These are phyloP conservation scores for Monodelphis domestica DNA, from an alignment of 2,797 vertebrate genomes.

Conservation along the genomic window DNA sequence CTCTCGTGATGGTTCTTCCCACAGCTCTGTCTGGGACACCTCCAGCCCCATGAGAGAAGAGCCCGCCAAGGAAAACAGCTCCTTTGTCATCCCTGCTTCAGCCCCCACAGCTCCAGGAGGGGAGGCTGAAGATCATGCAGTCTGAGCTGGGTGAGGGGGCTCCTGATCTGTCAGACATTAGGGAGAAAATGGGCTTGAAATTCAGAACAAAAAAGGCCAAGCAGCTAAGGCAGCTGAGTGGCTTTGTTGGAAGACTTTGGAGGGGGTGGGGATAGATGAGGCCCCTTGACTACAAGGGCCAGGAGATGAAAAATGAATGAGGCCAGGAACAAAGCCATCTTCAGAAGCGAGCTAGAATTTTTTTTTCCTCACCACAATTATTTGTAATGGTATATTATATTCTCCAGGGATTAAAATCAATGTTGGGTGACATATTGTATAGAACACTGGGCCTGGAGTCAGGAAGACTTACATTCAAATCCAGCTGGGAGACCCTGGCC, in stretches of 20 bases:
- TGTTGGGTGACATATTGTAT: neutral
- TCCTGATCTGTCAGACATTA: slow-evolving; percentile 60
- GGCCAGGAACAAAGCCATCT: slow-evolving; percentile 44
- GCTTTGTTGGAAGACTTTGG: neutral
- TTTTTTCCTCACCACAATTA: slow-evolving; percentile 28
- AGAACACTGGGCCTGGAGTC: neutral
- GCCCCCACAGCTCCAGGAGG: slow-evolving; percentile 59
- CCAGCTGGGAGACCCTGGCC: neutral
- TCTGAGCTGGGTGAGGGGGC: slow-evolving; percentile 64
- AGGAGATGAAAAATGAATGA: slow-evolving; percentile 29
- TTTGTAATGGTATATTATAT: slow-evolving; percentile 30
- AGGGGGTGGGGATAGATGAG: slow-evolving; percentile 18
- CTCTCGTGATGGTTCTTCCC: slow-evolving; percentile 74
- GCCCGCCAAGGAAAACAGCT: slow-evolving; percentile 51
- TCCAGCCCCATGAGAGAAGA: slow-evolving; percentile 69
- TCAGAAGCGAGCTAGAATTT: slow-evolving; percentile 17
- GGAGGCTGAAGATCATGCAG: slow-evolving; percentile 62
- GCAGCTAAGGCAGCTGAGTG: slow-evolving; percentile 7
- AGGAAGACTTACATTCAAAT: neutral
- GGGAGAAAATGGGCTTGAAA: slow-evolving; percentile 69
- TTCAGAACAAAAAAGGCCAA: slow-evolving; percentile 39
- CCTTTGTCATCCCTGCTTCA: slow-evolving; percentile 70
- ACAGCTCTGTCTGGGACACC: slow-evolving; percentile 68
- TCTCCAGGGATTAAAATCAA: slow-evolving; percentile 43
- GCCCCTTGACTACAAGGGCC: neutral